phyloP scores from a whole-genome alignment of 2,113 vertebrate species.

The Odocoileus hemionus region DNA sequence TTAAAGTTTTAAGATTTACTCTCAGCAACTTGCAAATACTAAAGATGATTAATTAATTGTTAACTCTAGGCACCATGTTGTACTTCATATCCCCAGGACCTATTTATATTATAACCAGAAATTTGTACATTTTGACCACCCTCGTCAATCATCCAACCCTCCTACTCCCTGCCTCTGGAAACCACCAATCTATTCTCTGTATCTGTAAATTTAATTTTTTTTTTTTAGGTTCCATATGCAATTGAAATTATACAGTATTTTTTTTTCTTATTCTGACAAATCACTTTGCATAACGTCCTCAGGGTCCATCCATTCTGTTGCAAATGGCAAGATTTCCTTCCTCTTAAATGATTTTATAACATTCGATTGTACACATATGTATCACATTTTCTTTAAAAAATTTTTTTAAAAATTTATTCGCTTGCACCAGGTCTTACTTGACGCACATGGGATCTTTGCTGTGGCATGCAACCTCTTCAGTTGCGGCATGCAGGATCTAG shows the following conservation, averaged over 20 bases:
- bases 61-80: background rate
- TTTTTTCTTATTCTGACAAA: background rate
- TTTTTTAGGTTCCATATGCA: background rate
- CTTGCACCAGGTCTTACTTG: background rate
- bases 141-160: background rate
- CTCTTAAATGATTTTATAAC: background rate
- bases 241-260: background rate
- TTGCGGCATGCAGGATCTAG: background rate
- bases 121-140: background rate
- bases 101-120: background rate
- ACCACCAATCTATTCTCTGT: background rate
- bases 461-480: background rate
- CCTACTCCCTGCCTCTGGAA: background rate
- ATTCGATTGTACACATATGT: background rate
- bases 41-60: background rate
- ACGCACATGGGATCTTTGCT: background rate
- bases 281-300: background rate
- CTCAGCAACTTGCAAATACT: background rate
- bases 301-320: background rate
- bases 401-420: background rate
- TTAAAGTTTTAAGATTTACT: background rate
- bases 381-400: background rate
- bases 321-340: background rate
- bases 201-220: background rate
- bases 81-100: background rate